phyloP scores from a whole-genome alignment of 23 tunicate species.

The Ciona savignyi region DNA sequence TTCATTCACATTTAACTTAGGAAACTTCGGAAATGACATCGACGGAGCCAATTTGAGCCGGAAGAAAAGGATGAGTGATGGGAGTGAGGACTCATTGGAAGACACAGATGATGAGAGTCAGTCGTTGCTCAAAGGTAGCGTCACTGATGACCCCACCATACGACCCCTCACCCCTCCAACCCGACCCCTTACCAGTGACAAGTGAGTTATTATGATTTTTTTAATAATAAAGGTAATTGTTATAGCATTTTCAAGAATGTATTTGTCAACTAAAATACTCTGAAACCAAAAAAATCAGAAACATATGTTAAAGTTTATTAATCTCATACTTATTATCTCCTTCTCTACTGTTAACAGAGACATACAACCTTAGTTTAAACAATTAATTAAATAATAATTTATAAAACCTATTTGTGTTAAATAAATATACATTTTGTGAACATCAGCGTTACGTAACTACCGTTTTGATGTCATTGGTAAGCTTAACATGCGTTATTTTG shows the following conservation, averaged over 20 bases:
- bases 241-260: no score
- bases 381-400: no score
- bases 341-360: no score
- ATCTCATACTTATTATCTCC: no score
- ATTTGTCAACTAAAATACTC: no score
- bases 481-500: slow-evolving; percentile 1
- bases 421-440: no score
- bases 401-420: no score
- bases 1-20: slow-evolving; percentile 12
- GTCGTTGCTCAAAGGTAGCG: slow-evolving; percentile 30
- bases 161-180: slow-evolving; percentile 67
- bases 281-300: no score
- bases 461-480: no score
- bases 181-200: slow-evolving; percentile 52
- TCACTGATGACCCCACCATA: slow-evolving; percentile 45
- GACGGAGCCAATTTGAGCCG: slow-evolving; percentile 78
- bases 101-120: slow-evolving; percentile 74
- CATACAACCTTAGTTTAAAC: no score
- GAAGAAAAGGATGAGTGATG: slow-evolving; percentile 19
- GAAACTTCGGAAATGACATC: slow-evolving; percentile 87
- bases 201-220: slow-evolving; percentile 10
- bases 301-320: no score
- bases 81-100: slow-evolving; percentile 50
- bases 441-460: no score
- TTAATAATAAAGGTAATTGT: neutral